Conservation (phyloP, 1,140 invertebrate species). For the Hermatobates lingyangjiaoensis region DNA sequence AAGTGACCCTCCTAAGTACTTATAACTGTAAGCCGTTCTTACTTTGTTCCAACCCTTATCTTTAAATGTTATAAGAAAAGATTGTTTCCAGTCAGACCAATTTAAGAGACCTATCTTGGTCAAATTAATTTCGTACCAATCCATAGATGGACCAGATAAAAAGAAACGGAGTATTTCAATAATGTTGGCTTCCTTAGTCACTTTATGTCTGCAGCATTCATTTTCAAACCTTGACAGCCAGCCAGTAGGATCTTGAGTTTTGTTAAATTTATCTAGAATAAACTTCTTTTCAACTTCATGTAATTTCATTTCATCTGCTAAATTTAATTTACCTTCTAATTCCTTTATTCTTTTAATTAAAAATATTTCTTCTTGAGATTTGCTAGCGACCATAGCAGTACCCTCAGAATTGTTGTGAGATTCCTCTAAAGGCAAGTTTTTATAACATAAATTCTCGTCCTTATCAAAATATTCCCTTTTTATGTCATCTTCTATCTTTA, state of each 20-base stretch:
- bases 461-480: background rate
- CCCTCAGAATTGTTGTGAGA: background rate
- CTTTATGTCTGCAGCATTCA: background rate
- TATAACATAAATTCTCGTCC: conserved; percentile 1
- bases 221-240: background rate
- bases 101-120: background rate
- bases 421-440: background rate
- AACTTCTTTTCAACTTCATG: background rate
- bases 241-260: background rate
- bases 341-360: background rate
- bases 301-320: background rate
- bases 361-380: background rate
- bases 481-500: conserved; percentile 1
- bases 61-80: background rate
- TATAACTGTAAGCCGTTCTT: background rate
- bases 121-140: background rate
- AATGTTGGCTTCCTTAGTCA: background rate
- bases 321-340: background rate
- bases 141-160: background rate
- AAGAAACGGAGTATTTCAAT: background rate
- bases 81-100: background rate
- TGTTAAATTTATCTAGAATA: conserved; percentile 1
- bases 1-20: background rate
- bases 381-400: background rate
- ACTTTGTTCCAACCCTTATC: background rate